These are phyloP conservation scores for Anastrepha ludens DNA, from an alignment of 1,140 invertebrate genomes.

Conservation along the genomic window DNA sequence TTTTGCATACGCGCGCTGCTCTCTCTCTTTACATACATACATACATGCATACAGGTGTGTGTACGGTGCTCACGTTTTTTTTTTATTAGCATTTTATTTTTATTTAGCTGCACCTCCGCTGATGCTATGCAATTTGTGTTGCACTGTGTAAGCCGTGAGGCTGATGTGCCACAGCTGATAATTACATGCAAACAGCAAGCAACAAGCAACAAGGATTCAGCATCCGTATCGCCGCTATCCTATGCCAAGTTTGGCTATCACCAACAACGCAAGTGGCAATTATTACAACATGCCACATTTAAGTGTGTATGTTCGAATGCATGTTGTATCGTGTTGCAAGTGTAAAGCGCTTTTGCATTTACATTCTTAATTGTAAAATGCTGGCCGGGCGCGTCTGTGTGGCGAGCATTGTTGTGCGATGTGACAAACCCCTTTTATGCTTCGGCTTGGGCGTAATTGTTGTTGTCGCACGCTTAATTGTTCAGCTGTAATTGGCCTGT, in stretches of 20 bases:
- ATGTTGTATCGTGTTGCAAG: not conserved
- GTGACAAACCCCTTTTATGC: conserved; percentile 36
- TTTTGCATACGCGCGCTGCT: not conserved
- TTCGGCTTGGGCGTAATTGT: not conserved
- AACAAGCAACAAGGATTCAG: not conserved
- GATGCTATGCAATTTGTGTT: conserved; percentile 20
- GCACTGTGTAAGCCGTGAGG: conserved; percentile 16
- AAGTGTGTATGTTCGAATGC: not conserved
- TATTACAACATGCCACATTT: conserved; percentile 13
- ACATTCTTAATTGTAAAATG: conserved; percentile 25
- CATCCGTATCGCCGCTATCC: too few species aligned
- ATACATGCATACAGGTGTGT: too few species aligned
- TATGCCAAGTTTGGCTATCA: not conserved
- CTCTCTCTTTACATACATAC: too few species aligned
- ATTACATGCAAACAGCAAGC: conserved; percentile 27
- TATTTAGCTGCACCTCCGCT: not conserved
- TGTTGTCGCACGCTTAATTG: conserved; percentile 32
- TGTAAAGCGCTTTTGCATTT: not conserved
- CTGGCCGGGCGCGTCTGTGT: not conserved
- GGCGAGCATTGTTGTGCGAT: not conserved
- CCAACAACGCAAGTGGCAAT: not conserved
- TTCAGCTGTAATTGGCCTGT: conserved; percentile 7
- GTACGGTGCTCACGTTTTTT: not conserved
- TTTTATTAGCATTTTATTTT: not conserved
- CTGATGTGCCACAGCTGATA: conserved; percentile 39